Evolutionary conservation across 2,797 vertebrate species (phyloP).

Genomic region (Ceryle rudis): DNA sequence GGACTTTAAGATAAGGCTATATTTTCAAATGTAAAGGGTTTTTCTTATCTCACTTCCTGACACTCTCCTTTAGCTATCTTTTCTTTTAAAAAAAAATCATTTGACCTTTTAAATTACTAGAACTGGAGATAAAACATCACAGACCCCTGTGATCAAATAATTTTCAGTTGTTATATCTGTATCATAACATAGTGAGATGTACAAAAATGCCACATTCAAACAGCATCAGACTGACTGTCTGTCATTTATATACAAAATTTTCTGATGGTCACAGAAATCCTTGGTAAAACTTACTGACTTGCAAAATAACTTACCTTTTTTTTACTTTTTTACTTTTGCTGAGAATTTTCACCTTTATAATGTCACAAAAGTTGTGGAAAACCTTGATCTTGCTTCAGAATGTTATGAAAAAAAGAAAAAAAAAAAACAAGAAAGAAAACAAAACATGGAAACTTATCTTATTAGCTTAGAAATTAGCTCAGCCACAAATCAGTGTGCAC

Average conservation of each 20-base stretch:
- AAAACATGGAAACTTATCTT: background rate
- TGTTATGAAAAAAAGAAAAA: background rate
- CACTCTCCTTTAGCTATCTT: background rate
- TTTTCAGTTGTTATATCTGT: background rate
- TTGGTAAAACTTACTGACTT: background rate
- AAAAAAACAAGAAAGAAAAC: background rate
- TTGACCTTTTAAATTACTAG: conserved; percentile 18
- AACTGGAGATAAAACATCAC: background rate
- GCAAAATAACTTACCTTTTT: background rate
- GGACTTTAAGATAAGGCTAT: conserved; percentile 11
- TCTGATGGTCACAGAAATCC: background rate
- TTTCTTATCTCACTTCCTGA: conserved; percentile 56
- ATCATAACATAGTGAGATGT: background rate
- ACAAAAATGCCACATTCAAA: background rate
- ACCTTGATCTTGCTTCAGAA: background rate
- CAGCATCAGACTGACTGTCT: background rate
- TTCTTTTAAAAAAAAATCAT: background rate
- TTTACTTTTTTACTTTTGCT: background rate
- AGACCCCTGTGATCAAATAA: background rate
- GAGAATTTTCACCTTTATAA: background rate
- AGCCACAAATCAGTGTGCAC: background rate
- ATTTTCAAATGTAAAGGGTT: conserved; percentile 44
- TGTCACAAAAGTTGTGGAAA: background rate
- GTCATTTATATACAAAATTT: background rate
- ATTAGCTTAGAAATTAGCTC: background rate